Evolutionary conservation across 1,140 invertebrate species (phyloP), one percentile per base, ranked within the genome.

Genomic region (Lithobius niger): DNA sequence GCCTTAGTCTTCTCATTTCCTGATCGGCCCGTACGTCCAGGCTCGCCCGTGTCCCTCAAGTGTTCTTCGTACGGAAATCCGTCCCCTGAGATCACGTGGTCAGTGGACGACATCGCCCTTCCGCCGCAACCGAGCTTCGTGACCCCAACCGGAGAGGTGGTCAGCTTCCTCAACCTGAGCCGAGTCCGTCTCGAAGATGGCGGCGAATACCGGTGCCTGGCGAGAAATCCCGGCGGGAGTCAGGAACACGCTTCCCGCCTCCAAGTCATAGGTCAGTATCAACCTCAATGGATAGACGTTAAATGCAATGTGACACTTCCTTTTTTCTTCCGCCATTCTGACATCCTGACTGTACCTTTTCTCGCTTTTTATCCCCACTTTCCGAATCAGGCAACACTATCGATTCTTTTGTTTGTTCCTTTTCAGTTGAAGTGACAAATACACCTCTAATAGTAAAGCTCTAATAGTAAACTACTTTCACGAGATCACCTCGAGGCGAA

Each of bases 181-280:
- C 79, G 82, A 59, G 84, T 88, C 43, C 78, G 80, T 69, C 82
- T 89, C 3, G 81, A 86, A 66, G 86, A 90, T 66, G 88, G 88
- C n/a, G 88, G 88, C 0, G 55, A 61, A 43, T 72, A 72, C 57
- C 62, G 61, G 0, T 72, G 70, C 58, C 61, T 58, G 2, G 69
- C 69, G 1, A 59, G 28, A 4, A 69, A 71, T 57, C 42, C 59
- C 2, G 64, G 65, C 19, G 65, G 63, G 2, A 60, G 65, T 36
- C 62, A 19, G 64, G 6, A 64, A 58, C 57, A 62, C 56, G 26
- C 51, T 61, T n/a, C 59, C 49, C 50, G 59, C 67, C 2, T 72
- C 19, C 58, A 40, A 27, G 67, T 72, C 15, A 59, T 70, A 10
- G 68, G 69, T 70, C 57, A 61, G 66, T 60, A 10, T 63, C 93